Evolutionary conservation across 2,888 invertebrate species (phyloP).

Genomic region (Pyrocoelia pectoralis): DNA sequence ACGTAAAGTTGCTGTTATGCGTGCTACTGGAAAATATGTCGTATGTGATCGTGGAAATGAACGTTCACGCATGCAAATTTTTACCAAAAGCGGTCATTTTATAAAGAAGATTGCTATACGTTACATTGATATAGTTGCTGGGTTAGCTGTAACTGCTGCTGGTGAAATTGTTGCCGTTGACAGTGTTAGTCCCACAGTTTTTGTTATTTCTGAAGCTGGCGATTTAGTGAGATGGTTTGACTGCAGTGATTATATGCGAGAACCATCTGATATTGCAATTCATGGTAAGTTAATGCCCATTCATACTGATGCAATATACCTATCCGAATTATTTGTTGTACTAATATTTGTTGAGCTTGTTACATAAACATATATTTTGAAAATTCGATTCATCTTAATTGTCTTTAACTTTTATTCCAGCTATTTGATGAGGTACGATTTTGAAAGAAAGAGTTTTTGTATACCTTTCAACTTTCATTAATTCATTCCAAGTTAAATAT

Average conservation of each 20-base stretch:
- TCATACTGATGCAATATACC: not conserved
- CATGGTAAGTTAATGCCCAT: constrained; percentile 77
- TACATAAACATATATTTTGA: too few species aligned
- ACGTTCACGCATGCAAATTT: constrained; percentile 96
- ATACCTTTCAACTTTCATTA: too few species aligned
- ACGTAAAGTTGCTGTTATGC: constrained; percentile 92
- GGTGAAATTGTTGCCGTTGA: constrained; percentile 97
- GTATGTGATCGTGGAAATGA: constrained; percentile 98
- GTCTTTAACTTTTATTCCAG: too few species aligned
- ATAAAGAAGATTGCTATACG: constrained; percentile 92
- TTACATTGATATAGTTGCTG: constrained; percentile 92
- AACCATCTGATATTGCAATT: constrained; percentile 96
- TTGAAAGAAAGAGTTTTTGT: too few species aligned
- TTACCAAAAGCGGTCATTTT: constrained; percentile 94
- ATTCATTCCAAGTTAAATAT: too few species aligned
- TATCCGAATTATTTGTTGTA: too few species aligned
- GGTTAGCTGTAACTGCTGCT: constrained; percentile 89
- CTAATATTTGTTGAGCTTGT: too few species aligned
- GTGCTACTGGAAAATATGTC: constrained; percentile 89
- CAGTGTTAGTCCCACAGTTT: constrained; percentile 96
- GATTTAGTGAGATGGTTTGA: constrained; percentile 96
- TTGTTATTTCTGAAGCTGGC: constrained; percentile 91
- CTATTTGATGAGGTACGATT: too few species aligned
- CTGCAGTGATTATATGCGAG: constrained; percentile 97
- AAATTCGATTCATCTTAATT: too few species aligned